These are phyloP conservation scores for Drosophila aff. DNA, from an alignment of 1,140 invertebrate species.

Conservation along the genomic window DNA sequence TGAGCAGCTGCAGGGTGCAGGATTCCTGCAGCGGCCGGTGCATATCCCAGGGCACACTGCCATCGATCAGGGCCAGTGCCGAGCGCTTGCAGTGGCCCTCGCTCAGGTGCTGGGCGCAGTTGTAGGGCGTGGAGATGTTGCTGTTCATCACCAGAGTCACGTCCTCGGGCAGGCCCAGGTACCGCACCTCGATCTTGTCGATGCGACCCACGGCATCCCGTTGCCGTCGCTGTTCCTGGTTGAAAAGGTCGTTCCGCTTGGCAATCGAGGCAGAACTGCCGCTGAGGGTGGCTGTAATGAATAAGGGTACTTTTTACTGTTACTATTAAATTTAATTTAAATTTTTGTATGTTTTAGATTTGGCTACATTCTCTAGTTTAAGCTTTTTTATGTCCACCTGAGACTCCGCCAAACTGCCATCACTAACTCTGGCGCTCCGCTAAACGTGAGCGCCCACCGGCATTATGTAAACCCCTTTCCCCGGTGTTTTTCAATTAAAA, in stretches of 20 bases:
- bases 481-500: conserved; percentile 20
- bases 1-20: conserved; percentile 92
- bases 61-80: conserved; percentile 93
- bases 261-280: conserved; percentile 69
- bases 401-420: conserved; percentile 1
- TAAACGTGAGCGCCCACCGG: conserved; percentile 3
- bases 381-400: conserved; percentile 1
- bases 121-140: conserved; percentile 94
- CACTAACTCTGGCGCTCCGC: background rate
- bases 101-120: conserved; percentile 95
- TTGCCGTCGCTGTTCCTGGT: conserved; percentile 92
- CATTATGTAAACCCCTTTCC: conserved; percentile 58
- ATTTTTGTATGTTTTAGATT: background rate
- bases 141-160: conserved; percentile 95
- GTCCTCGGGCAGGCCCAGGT: conserved; percentile 90
- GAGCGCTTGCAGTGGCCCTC: conserved; percentile 90
- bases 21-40: conserved; percentile 92
- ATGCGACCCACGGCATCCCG: conserved; percentile 90
- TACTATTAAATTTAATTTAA: background rate
- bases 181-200: conserved; percentile 96
- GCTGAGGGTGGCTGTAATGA: conserved; percentile 36
- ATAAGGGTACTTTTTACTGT: background rate
- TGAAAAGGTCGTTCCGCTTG: conserved; percentile 90
- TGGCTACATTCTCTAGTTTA: background rate
- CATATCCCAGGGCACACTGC: conserved; percentile 94